phyloP scores from a whole-genome alignment of 1,140 invertebrate species.

The Orchesella cincta region DNA sequence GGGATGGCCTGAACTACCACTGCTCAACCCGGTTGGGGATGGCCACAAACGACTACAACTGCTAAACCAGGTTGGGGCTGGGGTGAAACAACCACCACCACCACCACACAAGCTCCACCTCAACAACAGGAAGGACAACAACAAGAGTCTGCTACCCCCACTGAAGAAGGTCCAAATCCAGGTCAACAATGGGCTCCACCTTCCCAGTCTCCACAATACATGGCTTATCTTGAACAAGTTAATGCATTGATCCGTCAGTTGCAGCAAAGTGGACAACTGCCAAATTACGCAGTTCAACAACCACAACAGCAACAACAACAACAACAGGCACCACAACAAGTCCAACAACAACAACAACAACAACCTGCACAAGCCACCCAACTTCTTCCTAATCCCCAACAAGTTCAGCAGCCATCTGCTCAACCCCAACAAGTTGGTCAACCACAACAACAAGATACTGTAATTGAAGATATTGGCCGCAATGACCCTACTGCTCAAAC shows the following conservation, averaged over 20 bases:
- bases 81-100: background rate
- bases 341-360: background rate
- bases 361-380: background rate
- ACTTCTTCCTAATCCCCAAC: no score
- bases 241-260: background rate
- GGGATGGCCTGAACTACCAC: background rate
- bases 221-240: background rate
- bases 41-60: background rate
- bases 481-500: background rate
- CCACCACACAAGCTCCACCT: background rate
- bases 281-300: background rate
- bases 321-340: background rate
- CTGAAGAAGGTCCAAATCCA: background rate
- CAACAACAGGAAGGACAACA: background rate
- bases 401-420: background rate
- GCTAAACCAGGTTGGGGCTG: constrained; percentile 4
- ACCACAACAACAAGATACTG: background rate
- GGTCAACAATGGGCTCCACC: background rate
- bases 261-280: background rate
- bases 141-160: background rate
- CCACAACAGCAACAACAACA: background rate
- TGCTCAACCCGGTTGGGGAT: background rate
- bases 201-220: no score
- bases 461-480: background rate
- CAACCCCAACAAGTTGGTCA: background rate